Evolutionary conservation across 2,888 invertebrate species (phyloP), one percentile per base, ranked within the genome.

Genomic region (Cyrtodaria siliqua): DNA sequence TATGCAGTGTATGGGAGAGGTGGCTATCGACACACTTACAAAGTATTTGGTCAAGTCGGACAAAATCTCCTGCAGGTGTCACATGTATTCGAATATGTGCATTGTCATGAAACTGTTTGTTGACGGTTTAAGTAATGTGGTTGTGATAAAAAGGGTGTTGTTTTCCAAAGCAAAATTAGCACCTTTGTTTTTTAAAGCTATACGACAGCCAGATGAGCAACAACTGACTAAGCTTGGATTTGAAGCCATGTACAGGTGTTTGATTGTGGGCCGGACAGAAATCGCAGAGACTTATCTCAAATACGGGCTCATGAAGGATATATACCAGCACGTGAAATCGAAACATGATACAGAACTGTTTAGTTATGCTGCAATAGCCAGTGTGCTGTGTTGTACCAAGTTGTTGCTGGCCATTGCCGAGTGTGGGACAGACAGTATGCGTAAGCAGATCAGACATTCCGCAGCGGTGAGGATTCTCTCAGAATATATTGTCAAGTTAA

Each of bases 1-100:
- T 2, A 63, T 83, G 24, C 84, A 84, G 49, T 83, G 84, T 56
- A 61, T 83, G 8, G 82, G 82, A 44, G 82, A 84, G 56, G 50
- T 69, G 1, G 74, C 76, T 9, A 61, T 71, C 1, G 81, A 84
- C 47, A 60, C 29, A 20, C 56, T 81, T 20, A 55, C 81, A 0
- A 63, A 64, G 23, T 56, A 55, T 26, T 62, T 83, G 14, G 49
- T 70, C 29, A 68, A 47, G 12, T 74, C 66, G 62, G 70, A 72
- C 18, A 68, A 64, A 20, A 50, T 53, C 1, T 79, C 79, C 0
- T 79, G 82, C 53, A 71, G 70, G 40, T 70, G 68, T 59, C 81
- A 81, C 24, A 29, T 60, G 6, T 61, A 71, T 18, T 53, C 40
- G 0, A 79, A 81, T 9, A 38, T 84, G 33, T 55, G 60, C n/a